A percentile compares a stretch with the other conserved stretches of the same genome.
Conservation (phyloP, 2,888 invertebrate species). For the Agapostemon virescens region DNA sequence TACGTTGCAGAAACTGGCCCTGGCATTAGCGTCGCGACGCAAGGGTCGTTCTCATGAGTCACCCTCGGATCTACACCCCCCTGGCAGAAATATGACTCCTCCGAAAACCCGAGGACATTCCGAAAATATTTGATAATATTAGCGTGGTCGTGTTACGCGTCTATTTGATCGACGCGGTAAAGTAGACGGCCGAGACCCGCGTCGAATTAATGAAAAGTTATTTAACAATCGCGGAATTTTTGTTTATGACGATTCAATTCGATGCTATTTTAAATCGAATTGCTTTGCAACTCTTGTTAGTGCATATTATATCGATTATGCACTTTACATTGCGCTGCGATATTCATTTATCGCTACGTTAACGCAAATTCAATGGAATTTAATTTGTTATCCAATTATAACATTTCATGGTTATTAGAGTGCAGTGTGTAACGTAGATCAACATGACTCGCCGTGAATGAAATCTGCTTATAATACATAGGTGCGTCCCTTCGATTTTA, state of each 20-base stretch:
- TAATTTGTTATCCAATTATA: neutral
- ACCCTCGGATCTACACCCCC: neutral
- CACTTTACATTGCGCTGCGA: neutral
- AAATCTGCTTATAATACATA: neutral
- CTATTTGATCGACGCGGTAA: neutral
- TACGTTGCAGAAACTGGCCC: slow-evolving; percentile 40
- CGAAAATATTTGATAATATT: slow-evolving; percentile 1
- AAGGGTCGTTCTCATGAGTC: slow-evolving; percentile 46
- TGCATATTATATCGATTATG: neutral
- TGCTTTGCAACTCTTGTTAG: neutral
- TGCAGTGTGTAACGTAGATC: neutral
- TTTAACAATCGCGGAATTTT: neutral
- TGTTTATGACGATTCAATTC: neutral
- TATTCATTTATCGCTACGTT: neutral
- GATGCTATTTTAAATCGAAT: neutral
- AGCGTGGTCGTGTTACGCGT: neutral
- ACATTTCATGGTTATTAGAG: neutral
- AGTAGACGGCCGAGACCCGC: neutral
- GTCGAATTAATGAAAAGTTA: neutral
- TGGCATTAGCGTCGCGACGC: slow-evolving; percentile 19
- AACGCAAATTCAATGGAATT: neutral
- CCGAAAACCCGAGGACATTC: neutral
- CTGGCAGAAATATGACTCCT: slow-evolving; percentile 6
- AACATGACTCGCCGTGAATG: neutral
- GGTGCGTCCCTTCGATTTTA: too few species aligned